Evolutionary conservation across 2,888 invertebrate genomes (phyloP), one percentile per base, ranked within the genome.

Genomic region (Muscina levida): DNA sequence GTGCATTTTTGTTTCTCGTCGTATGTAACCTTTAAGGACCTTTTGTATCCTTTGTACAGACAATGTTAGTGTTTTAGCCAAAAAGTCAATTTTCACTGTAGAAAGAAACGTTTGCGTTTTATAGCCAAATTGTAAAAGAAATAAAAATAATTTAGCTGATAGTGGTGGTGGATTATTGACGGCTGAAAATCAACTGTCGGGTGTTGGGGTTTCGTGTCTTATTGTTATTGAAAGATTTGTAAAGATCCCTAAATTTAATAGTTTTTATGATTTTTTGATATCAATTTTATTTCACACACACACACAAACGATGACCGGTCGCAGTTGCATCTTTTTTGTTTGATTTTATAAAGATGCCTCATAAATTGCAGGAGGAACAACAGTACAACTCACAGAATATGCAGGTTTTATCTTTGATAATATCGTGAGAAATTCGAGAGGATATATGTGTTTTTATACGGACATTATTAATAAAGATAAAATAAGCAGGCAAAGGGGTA

Each of bases 191-290:
- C 31, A 31, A 8, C 3, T 31, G 31, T 3, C 3, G 8, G 31
- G 8, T 8, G 3, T 5, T 31, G 31, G 3, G 53, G 6, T 67
- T 56, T 31, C 13, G 48, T 71, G 31, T 15, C 24, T 70, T n/a
- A n/a, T 51, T 59, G 31, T 46, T 26, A 53, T 42, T 65, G 42
- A 31, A 10, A 71, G 65, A 77, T 72, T 77, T 81, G 15, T 74
- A 48, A 72, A 42, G 72, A 71, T 72, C 67, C 53, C 77, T 77
- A 22, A 67, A 62, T 59, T 19, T 53, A n/a, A 81, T 44, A 72
- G 66, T 72, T 81, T 81, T 81, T 72, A 81, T 75, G 72, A 72
- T 77, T 77, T n/a, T 72, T 81, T 81, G 59, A 81, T 81, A 77
- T 74, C 59, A 74, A 67, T 71, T 77, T 81, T 62, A 71, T 74